These are phyloP conservation scores for Ciconia boyciana DNA, from an alignment of 2,113 vertebrate genomes.

Conservation along the genomic window DNA sequence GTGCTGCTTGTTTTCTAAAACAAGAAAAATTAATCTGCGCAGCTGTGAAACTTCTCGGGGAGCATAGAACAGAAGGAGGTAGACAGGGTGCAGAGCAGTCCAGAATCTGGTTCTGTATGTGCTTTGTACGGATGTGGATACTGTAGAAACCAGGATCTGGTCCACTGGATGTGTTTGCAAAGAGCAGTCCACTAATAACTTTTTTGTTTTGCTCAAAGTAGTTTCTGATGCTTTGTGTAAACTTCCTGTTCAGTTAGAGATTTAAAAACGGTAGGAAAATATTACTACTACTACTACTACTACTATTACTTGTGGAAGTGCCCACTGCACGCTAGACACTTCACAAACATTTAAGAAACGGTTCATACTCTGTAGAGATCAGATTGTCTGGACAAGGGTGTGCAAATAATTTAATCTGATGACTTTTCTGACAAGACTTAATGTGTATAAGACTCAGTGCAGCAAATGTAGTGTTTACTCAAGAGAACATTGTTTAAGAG, in stretches of 20 bases:
- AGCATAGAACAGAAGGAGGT: not conserved
- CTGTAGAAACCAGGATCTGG: not conserved
- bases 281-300: accelerated
- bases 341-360: not conserved
- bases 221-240: not conserved
- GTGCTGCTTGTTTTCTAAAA: not conserved
- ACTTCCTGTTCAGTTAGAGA: not conserved
- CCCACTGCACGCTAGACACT: not conserved
- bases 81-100: no score
- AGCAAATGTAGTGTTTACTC: not conserved
- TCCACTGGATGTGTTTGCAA: not conserved
- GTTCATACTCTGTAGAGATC: not conserved
- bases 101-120: not conserved
- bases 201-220: not conserved
- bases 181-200: not conserved
- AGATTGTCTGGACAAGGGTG: not conserved
- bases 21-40: not conserved
- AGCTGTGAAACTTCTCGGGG: not conserved
- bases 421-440: not conserved
- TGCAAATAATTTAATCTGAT: not conserved
- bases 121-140: accelerated
- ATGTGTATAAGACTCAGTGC: not conserved
- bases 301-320: not conserved
- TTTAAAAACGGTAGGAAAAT: not conserved
- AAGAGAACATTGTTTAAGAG: not conserved